Evolutionary conservation across 1,140 invertebrate species (phyloP).

Genomic region (Microplitis demolitor): DNA sequence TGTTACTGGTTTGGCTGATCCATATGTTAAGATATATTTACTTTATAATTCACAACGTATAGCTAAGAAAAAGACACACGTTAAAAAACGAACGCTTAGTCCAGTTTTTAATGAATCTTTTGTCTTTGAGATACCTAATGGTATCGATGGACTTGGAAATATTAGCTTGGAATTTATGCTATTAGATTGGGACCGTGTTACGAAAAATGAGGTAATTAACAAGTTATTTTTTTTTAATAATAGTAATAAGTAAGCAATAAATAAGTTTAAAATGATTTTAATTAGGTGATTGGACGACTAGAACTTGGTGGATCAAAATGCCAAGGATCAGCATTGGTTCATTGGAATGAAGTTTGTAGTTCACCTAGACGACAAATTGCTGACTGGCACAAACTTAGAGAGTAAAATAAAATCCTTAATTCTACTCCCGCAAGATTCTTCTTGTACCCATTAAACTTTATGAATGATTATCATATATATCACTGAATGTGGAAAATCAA

Average conservation of each 20-base stretch:
- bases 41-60: constrained; percentile 96
- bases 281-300: constrained; percentile 89
- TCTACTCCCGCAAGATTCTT: constrained; percentile 29
- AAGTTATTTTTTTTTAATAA: not conserved
- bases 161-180: constrained; percentile 92
- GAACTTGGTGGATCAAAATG: constrained; percentile 84
- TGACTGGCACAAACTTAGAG: constrained; percentile 96
- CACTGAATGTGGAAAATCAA: not conserved
- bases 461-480: not conserved
- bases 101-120: constrained; percentile 99
- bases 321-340: constrained; percentile 81
- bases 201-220: constrained; percentile 89
- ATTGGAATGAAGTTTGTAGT: constrained; percentile 96
- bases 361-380: constrained; percentile 96
- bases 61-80: constrained; percentile 98
- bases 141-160: constrained; percentile 82
- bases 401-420: constrained; percentile 65
- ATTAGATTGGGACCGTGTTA: constrained; percentile 96
- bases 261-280: not conserved
- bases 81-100: constrained; percentile 96
- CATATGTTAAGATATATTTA: constrained; percentile 96
- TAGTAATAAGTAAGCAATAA: not conserved
- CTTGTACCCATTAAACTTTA: not conserved
- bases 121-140: constrained; percentile 80
- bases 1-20: constrained; percentile 92